Conservation (phyloP, 2,888 invertebrate genomes). For the Sepiola atlantica region DNA sequence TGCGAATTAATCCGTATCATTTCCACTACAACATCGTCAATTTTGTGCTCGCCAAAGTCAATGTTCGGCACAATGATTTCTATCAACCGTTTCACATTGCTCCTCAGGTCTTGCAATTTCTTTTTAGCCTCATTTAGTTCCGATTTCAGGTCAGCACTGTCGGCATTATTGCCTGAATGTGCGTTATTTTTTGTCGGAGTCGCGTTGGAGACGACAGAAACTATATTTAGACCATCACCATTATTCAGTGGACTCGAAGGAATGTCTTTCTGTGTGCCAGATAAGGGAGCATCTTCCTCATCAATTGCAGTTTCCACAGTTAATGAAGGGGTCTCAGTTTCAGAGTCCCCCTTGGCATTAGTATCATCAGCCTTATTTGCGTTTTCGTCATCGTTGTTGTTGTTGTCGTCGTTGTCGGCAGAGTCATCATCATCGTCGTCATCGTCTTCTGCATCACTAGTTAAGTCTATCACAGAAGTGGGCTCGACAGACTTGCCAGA, state of each 20-base stretch:
- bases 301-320: background rate
- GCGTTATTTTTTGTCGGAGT: background rate
- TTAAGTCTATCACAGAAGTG: constrained; percentile 54
- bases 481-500: background rate
- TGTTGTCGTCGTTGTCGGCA: background rate
- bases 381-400: background rate
- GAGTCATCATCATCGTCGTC: background rate
- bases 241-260: too few species aligned
- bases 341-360: background rate
- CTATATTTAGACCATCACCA: background rate
- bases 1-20: constrained; percentile 61
- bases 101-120: constrained; percentile 56
- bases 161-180: background rate
- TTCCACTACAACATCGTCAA: constrained; percentile 62
- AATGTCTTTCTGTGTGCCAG: too few species aligned
- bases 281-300: background rate
- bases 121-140: constrained; percentile 48
- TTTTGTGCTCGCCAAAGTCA: constrained; percentile 60
- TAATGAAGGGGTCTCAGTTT: background rate
- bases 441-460: constrained; percentile 52
- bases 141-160: background rate
- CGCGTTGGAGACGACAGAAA: background rate
- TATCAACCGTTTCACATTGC: constrained; percentile 58
- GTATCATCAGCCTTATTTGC: background rate
- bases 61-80: constrained; percentile 62